Evolutionary conservation across 2,888 invertebrate species (phyloP).

Genomic region (Caradrina clavipalpis): DNA sequence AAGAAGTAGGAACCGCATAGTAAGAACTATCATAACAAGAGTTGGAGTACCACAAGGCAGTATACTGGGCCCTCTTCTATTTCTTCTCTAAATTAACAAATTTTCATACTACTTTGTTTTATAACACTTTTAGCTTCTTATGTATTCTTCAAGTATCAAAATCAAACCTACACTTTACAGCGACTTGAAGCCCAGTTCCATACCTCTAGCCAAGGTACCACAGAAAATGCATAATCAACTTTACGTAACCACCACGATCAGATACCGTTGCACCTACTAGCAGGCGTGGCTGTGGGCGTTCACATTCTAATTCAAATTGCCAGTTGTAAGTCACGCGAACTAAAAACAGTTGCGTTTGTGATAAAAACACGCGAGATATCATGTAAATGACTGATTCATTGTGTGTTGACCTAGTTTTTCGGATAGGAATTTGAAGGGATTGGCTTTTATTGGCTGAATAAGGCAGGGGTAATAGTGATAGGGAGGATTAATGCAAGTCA

Average conservation of each 20-base stretch:
- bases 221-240: conserved; percentile 83
- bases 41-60: conserved; percentile 2
- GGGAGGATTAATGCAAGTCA: conserved; percentile 33
- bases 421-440: conserved; percentile 22
- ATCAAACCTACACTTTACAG: conserved; percentile 15
- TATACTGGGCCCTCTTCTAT: background rate
- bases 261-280: conserved; percentile 80
- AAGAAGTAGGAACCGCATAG: background rate
- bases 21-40: background rate
- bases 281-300: conserved; percentile 84
- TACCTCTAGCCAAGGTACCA: conserved; percentile 26
- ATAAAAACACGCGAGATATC: conserved; percentile 64
- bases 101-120: background rate
- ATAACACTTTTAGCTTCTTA: background rate
- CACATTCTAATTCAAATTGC: conserved; percentile 87
- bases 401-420: conserved; percentile 48
- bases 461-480: conserved; percentile 1
- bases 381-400: conserved; percentile 49
- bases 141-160: background rate
- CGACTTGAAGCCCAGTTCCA: background rate
- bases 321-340: conserved; percentile 81
- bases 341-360: conserved; percentile 72
- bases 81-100: background rate
- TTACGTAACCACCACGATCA: conserved; percentile 82
- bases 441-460: conserved; percentile 18